Conservation (phyloP, 2,797 vertebrate species). For the Lithobates sylvaticus region DNA sequence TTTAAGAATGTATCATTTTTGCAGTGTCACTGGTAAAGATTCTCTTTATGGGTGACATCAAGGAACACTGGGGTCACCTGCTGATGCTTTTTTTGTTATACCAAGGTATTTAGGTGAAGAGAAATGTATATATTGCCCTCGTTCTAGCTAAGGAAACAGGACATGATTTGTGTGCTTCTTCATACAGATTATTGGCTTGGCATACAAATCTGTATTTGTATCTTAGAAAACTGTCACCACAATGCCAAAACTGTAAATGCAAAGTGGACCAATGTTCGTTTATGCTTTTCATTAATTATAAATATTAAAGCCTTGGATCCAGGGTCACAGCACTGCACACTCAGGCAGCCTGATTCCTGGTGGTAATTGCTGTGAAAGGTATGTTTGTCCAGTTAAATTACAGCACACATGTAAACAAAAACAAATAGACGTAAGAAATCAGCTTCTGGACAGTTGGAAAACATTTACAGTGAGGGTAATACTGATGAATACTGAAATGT, state of each 20-base stretch:
- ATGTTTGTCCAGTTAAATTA: constrained; percentile 7
- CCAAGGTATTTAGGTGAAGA: background rate
- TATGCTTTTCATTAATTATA: background rate
- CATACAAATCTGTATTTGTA: too few relatives aligned
- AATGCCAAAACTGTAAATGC: background rate
- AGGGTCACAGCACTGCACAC: too few relatives aligned
- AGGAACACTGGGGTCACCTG: too few relatives aligned
- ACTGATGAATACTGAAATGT: constrained; percentile 35
- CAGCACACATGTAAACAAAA: background rate
- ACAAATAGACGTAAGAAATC: constrained; percentile 26
- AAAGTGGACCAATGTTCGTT: background rate
- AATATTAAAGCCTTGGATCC: background rate
- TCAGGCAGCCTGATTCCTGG: too few relatives aligned
- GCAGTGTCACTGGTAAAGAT: too few relatives aligned
- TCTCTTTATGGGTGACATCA: too few relatives aligned
- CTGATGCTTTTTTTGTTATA: too few relatives aligned
- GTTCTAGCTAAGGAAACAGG: background rate
- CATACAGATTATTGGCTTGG: too few relatives aligned
- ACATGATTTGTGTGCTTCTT: too few relatives aligned
- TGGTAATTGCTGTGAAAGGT: background rate
- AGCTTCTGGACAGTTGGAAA: constrained; percentile 17
- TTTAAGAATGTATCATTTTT: too few relatives aligned
- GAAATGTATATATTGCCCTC: background rate
- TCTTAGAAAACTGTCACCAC: background rate
- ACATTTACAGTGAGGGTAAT: constrained; percentile 35